Evolutionary conservation across 2,797 vertebrate genomes (phyloP).

Genomic region (Bovichtus variegatus): DNA sequence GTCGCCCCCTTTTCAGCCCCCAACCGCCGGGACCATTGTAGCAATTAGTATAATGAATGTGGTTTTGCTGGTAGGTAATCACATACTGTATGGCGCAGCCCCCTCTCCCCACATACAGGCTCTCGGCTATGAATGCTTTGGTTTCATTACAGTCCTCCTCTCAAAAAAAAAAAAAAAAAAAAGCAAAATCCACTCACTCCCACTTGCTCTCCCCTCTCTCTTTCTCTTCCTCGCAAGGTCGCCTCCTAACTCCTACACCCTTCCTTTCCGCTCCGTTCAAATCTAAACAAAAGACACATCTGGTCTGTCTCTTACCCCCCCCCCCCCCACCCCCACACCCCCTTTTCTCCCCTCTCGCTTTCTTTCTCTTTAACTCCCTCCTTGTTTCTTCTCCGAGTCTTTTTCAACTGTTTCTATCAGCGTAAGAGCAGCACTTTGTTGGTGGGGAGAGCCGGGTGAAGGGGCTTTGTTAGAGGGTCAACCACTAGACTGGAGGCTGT

Average conservation of each 20-base stretch:
- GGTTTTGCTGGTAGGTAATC: constrained; percentile 85
- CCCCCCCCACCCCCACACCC: constrained; percentile 10
- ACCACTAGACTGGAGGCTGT: constrained; percentile 64
- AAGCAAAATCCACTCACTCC: constrained; percentile 62
- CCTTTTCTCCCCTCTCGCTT: constrained; percentile 69
- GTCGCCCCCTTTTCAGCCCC: constrained; percentile 70
- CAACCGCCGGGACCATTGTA: constrained; percentile 80
- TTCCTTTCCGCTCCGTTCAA: constrained; percentile 87
- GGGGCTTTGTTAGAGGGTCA: constrained; percentile 70
- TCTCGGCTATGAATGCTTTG: constrained; percentile 79
- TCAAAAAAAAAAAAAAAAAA: constrained; percentile 38
- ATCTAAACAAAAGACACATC: constrained; percentile 90
- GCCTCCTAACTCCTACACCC: constrained; percentile 83
- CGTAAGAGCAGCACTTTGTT: constrained; percentile 72
- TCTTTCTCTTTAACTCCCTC: constrained; percentile 75
- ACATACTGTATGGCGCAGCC: constrained; percentile 75
- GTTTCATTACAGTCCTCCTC: constrained; percentile 80
- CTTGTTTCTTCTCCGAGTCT: constrained; percentile 64
- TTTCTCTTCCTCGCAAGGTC: constrained; percentile 64
- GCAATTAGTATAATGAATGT: constrained; percentile 87
- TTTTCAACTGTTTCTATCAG: constrained; percentile 73
- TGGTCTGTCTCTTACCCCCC: constrained; percentile 84
- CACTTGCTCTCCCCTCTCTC: constrained; percentile 71
- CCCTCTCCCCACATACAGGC: constrained; percentile 64
- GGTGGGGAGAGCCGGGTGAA: constrained; percentile 62